Evolutionary conservation across 1,140 invertebrate species (phyloP).

Genomic region (Notospermus geniculatus): DNA sequence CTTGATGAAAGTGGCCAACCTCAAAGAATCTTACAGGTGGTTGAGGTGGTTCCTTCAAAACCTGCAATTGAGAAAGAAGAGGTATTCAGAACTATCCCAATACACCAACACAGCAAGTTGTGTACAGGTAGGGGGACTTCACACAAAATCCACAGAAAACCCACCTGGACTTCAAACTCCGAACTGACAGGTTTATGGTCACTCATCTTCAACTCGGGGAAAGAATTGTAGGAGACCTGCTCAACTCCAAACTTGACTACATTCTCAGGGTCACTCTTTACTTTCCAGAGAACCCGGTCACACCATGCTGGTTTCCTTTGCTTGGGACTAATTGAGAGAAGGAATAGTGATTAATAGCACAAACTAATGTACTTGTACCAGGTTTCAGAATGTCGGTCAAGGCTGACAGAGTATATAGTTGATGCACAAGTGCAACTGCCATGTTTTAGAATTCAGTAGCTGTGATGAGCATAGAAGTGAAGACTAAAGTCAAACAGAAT

Average conservation of each 20-base stretch:
- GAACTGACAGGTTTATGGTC: conserved; percentile 80
- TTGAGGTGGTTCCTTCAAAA: conserved; percentile 67
- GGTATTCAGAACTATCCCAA: background rate
- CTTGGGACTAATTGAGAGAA: conserved; percentile 57
- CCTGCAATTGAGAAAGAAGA: conserved; percentile 55
- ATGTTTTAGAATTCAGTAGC: too few species aligned
- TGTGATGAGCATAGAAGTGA: too few species aligned
- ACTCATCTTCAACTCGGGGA: conserved; percentile 69
- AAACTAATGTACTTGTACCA: too few species aligned
- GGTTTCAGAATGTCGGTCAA: too few species aligned
- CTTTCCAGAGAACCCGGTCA: conserved; percentile 80
- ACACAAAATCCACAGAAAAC: background rate
- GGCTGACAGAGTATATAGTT: too few species aligned
- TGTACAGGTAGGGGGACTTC: background rate
- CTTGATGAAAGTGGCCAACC: conserved; percentile 67
- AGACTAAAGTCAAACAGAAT: too few species aligned
- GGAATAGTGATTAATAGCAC: too few species aligned
- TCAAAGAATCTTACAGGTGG: conserved; percentile 70
- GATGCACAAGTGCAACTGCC: too few species aligned
- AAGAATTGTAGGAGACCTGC: conserved; percentile 67
- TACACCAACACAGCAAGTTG: background rate
- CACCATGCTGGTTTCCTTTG: conserved; percentile 79
- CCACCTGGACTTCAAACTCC: conserved; percentile 22
- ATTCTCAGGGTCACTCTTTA: conserved; percentile 71
- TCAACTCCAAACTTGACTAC: conserved; percentile 66